Evolutionary conservation across 2,888 invertebrate species (phyloP).

Genomic region (Drosophila emarginata): DNA sequence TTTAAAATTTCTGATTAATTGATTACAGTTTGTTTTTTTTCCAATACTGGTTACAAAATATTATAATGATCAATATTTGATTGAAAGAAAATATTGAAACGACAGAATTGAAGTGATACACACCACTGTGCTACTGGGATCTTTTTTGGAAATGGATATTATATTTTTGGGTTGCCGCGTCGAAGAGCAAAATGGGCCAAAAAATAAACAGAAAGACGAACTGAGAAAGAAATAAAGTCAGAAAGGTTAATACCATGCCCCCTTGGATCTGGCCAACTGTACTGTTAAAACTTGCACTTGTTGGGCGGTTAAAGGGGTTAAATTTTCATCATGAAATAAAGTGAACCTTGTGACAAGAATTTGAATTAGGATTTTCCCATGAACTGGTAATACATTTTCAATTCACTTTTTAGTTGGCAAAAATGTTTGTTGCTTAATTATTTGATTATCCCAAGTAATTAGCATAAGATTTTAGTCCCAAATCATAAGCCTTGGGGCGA

Average conservation of each 20-base stretch:
- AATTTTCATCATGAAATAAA: background rate
- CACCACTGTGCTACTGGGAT: background rate
- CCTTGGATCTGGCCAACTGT: background rate
- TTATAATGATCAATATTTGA: background rate
- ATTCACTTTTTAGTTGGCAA: constrained; percentile 3
- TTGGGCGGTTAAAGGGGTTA: background rate
- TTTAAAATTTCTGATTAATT: too few relatives aligned
- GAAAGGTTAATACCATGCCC: background rate
- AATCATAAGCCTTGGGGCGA: background rate
- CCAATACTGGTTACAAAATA: background rate
- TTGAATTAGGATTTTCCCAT: background rate
- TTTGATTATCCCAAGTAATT: background rate
- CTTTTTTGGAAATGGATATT: constrained; percentile 34
- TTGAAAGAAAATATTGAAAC: too few relatives aligned
- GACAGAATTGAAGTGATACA: too few relatives aligned
- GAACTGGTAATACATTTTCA: constrained; percentile 1
- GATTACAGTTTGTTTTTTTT: too few relatives aligned
- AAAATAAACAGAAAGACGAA: background rate
- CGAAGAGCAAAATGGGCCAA: background rate
- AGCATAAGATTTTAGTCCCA: constrained; percentile 2
- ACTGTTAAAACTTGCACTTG: background rate
- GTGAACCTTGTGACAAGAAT: background rate
- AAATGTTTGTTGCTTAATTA: constrained; percentile 3
- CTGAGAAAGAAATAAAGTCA: background rate
- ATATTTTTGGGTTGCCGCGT: constrained; percentile 22